Evolutionary conservation across 2,113 vertebrate genomes (phyloP).

Genomic region (Verasper variegatus): DNA sequence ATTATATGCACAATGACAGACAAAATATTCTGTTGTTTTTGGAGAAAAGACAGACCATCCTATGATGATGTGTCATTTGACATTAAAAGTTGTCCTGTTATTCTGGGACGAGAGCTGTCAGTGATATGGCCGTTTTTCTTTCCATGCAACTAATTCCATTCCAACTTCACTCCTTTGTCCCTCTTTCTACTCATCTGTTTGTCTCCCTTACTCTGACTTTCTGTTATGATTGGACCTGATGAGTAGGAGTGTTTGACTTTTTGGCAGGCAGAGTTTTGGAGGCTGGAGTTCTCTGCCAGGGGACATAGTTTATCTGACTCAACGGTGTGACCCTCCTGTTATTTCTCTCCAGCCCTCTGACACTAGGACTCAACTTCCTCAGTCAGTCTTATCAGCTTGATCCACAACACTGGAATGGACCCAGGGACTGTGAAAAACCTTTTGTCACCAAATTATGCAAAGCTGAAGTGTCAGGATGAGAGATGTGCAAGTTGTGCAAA

Average conservation of each 20-base stretch:
- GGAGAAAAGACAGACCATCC: background rate
- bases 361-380: constrained; percentile 84
- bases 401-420: constrained; percentile 76
- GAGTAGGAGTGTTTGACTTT: constrained; percentile 30
- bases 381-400: constrained; percentile 80
- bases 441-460: background rate
- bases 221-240: constrained; percentile 61
- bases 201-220: background rate
- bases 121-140: too few species aligned
- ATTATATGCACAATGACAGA: background rate
- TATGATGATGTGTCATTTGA: background rate
- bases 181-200: background rate
- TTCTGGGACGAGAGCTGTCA: too few species aligned
- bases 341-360: constrained; percentile 77
- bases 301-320: constrained; percentile 70
- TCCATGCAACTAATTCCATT: background rate
- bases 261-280: constrained; percentile 34
- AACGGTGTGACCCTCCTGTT: constrained; percentile 67
- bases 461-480: background rate
- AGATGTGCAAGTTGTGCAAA: too few species aligned
- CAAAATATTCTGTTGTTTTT: background rate
- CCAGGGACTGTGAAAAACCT: constrained; percentile 19
- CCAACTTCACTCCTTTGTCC: background rate
- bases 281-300: constrained; percentile 24
- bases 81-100: background rate